These are phyloP conservation scores for Enteromius viviparus DNA, from an alignment of 2,797 vertebrate species.

Conservation along the genomic window DNA sequence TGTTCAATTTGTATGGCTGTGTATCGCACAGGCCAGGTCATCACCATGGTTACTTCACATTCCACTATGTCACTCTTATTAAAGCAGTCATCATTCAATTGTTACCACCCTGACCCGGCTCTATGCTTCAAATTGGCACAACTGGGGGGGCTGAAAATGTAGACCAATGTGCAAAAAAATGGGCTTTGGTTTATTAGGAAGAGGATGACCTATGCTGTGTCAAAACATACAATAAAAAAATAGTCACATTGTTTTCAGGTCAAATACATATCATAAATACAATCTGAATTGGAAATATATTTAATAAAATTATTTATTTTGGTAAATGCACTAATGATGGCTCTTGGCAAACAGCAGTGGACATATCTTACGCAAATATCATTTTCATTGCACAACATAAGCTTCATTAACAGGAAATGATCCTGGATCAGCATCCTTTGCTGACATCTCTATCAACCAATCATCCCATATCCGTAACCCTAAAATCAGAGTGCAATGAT, in stretches of 20 bases:
- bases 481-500: neutral
- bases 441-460: conserved; percentile 6
- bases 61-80: conserved; percentile 47
- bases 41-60: conserved; percentile 63
- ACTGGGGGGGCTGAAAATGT: conserved; percentile 12
- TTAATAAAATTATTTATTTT: neutral
- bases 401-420: neutral
- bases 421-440: neutral
- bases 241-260: neutral
- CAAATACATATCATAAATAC: neutral
- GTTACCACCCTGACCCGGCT: conserved; percentile 45
- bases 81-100: conserved; percentile 51
- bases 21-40: conserved; percentile 55
- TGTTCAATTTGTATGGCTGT: conserved; percentile 50
- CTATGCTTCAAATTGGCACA: conserved; percentile 40
- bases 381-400: neutral
- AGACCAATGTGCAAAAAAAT: conserved; percentile 2
- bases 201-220: neutral
- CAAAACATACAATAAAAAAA: neutral
- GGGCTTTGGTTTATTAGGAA: neutral
- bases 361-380: neutral
- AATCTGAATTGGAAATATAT: neutral
- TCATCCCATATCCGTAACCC: conserved; percentile 1
- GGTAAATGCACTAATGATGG: neutral
- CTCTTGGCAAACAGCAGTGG: neutral